Evolutionary conservation across 2,888 invertebrate species (phyloP).

Genomic region (Rotaria macrura): DNA sequence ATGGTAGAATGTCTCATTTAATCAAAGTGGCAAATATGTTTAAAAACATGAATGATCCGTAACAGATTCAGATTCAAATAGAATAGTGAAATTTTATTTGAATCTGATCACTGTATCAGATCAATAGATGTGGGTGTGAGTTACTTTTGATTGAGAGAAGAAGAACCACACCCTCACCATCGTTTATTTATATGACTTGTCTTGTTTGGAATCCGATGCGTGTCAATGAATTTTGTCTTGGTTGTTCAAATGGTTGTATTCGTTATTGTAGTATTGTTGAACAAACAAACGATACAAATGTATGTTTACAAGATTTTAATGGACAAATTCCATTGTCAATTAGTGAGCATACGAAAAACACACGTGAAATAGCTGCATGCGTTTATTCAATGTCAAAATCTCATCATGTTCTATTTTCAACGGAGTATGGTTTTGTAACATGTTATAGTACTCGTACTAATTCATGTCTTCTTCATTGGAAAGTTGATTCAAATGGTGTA

Average conservation of each 20-base stretch:
- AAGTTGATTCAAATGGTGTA: slow-evolving; percentile 45
- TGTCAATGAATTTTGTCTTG: slow-evolving; percentile 45
- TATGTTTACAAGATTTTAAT: slow-evolving; percentile 41
- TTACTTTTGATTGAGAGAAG: too few relatives aligned
- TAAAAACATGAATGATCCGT: too few relatives aligned
- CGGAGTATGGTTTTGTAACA: slow-evolving; percentile 43
- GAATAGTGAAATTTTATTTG: too few relatives aligned
- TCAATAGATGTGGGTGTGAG: too few relatives aligned
- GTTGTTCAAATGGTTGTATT: slow-evolving; percentile 42
- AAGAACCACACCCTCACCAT: too few relatives aligned
- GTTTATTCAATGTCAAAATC: slow-evolving; percentile 41
- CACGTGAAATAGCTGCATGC: slow-evolving; percentile 43
- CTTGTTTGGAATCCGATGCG: slow-evolving; percentile 26
- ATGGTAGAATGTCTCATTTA: too few relatives aligned
- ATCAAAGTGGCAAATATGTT: too few relatives aligned
- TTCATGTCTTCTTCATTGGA: slow-evolving; percentile 48
- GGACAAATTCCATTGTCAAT: slow-evolving; percentile 41
- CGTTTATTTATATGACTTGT: background rate
- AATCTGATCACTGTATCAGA: too few relatives aligned
- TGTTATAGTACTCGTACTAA: slow-evolving; percentile 48
- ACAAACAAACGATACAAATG: slow-evolving; percentile 8
- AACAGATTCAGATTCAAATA: too few relatives aligned
- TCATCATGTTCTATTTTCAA: slow-evolving; percentile 43
- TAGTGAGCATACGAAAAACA: slow-evolving; percentile 20
- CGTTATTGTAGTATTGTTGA: slow-evolving; percentile 48